phyloP scores from a whole-genome alignment of 2,888 invertebrate species.

The Drosophila parthenogenetica region DNA sequence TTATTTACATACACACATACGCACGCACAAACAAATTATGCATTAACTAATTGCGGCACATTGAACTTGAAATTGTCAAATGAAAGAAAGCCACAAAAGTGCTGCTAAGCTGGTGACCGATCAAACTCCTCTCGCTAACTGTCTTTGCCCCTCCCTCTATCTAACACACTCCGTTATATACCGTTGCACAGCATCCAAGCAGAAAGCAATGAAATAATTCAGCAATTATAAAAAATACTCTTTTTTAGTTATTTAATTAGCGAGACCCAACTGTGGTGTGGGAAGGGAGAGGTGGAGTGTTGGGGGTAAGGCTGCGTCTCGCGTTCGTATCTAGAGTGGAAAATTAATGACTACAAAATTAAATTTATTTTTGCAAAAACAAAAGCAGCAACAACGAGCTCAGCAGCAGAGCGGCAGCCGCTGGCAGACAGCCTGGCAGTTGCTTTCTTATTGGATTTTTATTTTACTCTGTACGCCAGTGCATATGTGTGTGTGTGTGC shows the following conservation, averaged over 20 bases:
- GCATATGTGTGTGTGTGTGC: constrained; percentile 26
- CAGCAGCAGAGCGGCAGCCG: constrained; percentile 44
- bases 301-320: constrained; percentile 53
- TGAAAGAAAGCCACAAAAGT: constrained; percentile 26
- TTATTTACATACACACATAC: constrained; percentile 30
- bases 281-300: constrained; percentile 4
- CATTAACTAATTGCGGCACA: constrained; percentile 61
- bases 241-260: constrained; percentile 80
- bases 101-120: constrained; percentile 15
- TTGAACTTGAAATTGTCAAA: constrained; percentile 60
- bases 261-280: constrained; percentile 35
- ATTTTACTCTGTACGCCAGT: constrained; percentile 25
- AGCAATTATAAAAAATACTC: constrained; percentile 72
- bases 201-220: constrained; percentile 63
- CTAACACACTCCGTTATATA: constrained; percentile 30
- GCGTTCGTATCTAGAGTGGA: constrained; percentile 80
- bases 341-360: constrained; percentile 81
- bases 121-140: constrained; percentile 9
- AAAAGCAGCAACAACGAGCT: constrained; percentile 49
- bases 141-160: constrained; percentile 10
- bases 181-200: constrained; percentile 60
- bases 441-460: constrained; percentile 79
- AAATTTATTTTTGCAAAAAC: constrained; percentile 80
- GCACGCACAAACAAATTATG: background rate
- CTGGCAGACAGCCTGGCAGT: constrained; percentile 80